Conservation (phyloP, 2,113 vertebrate genomes). For the Accipiter cooperii region DNA sequence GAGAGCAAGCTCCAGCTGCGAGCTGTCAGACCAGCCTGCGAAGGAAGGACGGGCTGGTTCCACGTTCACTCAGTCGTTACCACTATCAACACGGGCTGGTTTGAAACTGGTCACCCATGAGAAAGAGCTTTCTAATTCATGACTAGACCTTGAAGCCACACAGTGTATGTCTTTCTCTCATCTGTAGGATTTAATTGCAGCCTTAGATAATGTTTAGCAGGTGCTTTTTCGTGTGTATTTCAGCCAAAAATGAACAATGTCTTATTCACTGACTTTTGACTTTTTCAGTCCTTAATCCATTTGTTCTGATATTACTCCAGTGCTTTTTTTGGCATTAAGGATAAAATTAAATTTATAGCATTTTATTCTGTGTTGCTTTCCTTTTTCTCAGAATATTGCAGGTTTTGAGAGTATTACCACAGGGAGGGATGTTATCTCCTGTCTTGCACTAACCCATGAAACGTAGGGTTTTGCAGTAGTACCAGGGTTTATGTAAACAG, state of each 20-base stretch:
- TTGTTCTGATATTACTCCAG: neutral
- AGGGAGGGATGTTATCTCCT: neutral
- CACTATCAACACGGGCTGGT: accelerated
- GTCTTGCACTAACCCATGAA: neutral
- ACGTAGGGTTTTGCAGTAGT: neutral
- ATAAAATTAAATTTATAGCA: neutral
- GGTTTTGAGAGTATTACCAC: neutral
- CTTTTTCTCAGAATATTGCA: neutral
- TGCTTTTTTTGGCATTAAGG: neutral
- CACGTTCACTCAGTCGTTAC: accelerated
- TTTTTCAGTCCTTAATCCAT: neutral
- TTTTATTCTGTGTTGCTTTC: neutral
- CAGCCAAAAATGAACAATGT: neutral
- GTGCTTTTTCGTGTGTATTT: neutral
- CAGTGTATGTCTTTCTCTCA: neutral
- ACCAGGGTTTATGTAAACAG: neutral
- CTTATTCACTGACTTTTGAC: neutral
- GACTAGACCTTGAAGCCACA: neutral
- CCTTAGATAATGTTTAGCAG: neutral
- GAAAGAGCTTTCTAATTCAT: neutral
- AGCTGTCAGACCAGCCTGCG: neutral
- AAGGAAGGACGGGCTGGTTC: neutral
- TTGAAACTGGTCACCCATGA: neutral
- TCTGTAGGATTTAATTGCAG: neutral
- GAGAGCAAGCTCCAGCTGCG: neutral